These are phyloP conservation scores for Ruditapes philippinarum DNA, from an alignment of 1,140 invertebrate species.

Conservation along the genomic window DNA sequence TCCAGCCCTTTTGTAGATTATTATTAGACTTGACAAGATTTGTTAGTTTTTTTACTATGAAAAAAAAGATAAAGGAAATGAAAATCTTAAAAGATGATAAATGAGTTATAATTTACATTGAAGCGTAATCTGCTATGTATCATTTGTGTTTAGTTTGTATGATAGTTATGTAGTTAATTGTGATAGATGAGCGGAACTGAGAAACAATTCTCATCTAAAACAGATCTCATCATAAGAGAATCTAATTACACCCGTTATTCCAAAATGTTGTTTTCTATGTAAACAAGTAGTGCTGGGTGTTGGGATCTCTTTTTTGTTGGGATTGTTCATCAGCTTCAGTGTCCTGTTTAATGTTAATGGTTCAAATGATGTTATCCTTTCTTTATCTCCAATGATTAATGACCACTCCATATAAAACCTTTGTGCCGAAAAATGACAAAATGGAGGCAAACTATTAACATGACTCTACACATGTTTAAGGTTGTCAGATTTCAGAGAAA, in stretches of 20 bases:
- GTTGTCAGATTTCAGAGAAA: conserved; percentile 25
- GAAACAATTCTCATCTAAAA: conserved; percentile 38
- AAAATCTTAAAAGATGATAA: neutral
- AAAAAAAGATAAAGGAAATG: neutral
- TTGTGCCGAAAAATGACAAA: conserved; percentile 24
- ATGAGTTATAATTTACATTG: neutral
- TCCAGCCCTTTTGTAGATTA: no score
- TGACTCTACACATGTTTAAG: conserved; percentile 38
- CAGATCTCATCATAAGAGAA: conserved; percentile 25
- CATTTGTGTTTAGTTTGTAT: conserved; percentile 13
- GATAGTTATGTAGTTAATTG: conserved; percentile 13
- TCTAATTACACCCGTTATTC: conserved; percentile 35
- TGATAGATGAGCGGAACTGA: conserved; percentile 24
- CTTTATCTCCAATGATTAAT: conserved; percentile 49
- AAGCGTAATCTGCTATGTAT: neutral
- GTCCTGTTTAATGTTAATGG: neutral
- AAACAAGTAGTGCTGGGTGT: neutral
- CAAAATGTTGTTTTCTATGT: conserved; percentile 32
- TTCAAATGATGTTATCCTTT: conserved; percentile 35
- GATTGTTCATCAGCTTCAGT: neutral
- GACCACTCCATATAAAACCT: neutral
- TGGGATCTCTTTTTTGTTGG: neutral
- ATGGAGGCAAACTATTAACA: conserved; percentile 17
- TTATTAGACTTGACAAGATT: no score
- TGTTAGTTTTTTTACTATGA: no score